A percentile compares a stretch with the other conserved stretches of the same genome.
These are phyloP conservation scores for human (Homo sapiens) DNA, from an alignment of 2,113 vertebrate species.

Conservation along the genomic window GRCh38 chr3:111108001-111108500, in stretches of 20 bases:
- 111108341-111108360: neutral
- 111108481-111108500: neutral
- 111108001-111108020: neutral
- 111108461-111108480: neutral
- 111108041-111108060: neutral
- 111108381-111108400: neutral
- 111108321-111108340: neutral
- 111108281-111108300: neutral
- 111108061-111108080: neutral
- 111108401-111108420: too few species aligned
- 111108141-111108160: neutral
- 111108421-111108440: neutral
- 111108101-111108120: neutral
- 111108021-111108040: neutral
- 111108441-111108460: neutral
- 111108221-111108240: neutral
- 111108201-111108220: neutral
- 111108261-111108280: neutral
- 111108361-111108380: neutral
- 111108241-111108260: neutral
- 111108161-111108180: neutral
- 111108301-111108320: neutral
- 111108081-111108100: neutral
- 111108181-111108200: neutral
- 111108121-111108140: neutral